Percentiles rank a stretch among this genome's conserved stretches.
These are phyloP conservation scores for Blastobasis lacticolella DNA, from an alignment of 2,888 invertebrate species.

Conservation along the genomic window DNA sequence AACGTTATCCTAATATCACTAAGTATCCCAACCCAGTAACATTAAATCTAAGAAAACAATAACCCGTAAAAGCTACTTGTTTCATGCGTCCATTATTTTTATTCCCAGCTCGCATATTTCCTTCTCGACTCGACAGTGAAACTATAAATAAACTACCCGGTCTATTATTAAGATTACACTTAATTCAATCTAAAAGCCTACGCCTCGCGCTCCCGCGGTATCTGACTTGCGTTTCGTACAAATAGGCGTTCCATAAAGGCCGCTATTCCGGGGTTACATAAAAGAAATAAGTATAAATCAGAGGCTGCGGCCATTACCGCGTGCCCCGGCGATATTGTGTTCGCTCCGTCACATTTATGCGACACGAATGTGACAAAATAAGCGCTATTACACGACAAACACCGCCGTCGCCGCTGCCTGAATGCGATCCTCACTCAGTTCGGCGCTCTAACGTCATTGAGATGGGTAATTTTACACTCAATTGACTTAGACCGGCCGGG, in stretches of 20 bases:
- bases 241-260: slow-evolving; percentile 52
- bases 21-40: too few species aligned
- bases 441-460: slow-evolving; percentile 17
- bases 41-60: too few species aligned
- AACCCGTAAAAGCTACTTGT: too few species aligned
- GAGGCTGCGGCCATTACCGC: slow-evolving; percentile 58
- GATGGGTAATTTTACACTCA: slow-evolving; percentile 30
- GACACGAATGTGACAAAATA: slow-evolving; percentile 62
- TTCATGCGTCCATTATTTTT: too few species aligned
- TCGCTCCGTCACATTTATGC: slow-evolving; percentile 56
- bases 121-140: too few species aligned
- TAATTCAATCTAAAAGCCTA: slow-evolving; percentile 45
- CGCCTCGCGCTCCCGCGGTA: slow-evolving; percentile 23
- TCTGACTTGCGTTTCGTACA: slow-evolving; percentile 38
- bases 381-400: slow-evolving; percentile 52
- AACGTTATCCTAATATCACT: too few species aligned
- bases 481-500: slow-evolving; percentile 17
- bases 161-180: slow-evolving; percentile 30
- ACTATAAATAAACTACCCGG: background rate
- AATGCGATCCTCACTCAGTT: slow-evolving; percentile 19
- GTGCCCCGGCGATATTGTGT: slow-evolving; percentile 54
- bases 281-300: slow-evolving; percentile 70
- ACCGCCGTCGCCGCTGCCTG: slow-evolving; percentile 28
- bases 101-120: too few species aligned
- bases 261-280: slow-evolving; percentile 61